phyloP scores from a whole-genome alignment of 2,888 invertebrate genomes.

The Drosophila aldrichi region DNA sequence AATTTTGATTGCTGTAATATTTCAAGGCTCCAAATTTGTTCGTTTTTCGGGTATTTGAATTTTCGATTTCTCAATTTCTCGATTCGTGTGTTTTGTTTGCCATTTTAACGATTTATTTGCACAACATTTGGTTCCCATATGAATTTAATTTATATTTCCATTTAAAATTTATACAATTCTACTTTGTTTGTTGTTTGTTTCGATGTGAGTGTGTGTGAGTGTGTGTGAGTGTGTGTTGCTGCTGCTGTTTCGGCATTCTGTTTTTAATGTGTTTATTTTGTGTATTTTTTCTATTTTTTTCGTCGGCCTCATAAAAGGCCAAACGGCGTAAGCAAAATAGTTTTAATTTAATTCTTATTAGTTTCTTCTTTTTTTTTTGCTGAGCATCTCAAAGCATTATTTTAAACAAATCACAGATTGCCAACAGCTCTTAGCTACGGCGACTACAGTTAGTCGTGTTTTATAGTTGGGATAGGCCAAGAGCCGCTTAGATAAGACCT shows the following conservation, averaged over 20 bases:
- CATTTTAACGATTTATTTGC: constrained; percentile 77
- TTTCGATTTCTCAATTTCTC: background rate
- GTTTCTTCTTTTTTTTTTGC: constrained; percentile 27
- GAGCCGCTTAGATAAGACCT: constrained; percentile 32
- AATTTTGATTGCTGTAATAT: constrained; percentile 65
- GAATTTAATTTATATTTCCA: constrained; percentile 80
- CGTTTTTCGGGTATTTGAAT: constrained; percentile 9
- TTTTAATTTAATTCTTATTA: constrained; percentile 71
- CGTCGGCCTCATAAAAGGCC: constrained; percentile 66
- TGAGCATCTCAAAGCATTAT: constrained; percentile 20
- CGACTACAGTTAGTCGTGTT: constrained; percentile 42
- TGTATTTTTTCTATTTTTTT: constrained; percentile 19
- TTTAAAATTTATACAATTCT: constrained; percentile 71
- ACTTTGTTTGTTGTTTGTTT: constrained; percentile 36
- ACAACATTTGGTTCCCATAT: constrained; percentile 78
- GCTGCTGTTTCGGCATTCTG: constrained; percentile 58
- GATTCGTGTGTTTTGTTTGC: constrained; percentile 66
- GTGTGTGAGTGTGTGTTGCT: constrained; percentile 34
- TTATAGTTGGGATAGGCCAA: constrained; percentile 52
- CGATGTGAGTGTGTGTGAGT: constrained; percentile 23
- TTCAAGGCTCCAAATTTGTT: constrained; percentile 32
- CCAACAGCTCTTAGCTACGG: constrained; percentile 12
- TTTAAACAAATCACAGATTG: constrained; percentile 41
- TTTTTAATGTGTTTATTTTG: constrained; percentile 76
- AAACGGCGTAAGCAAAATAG: constrained; percentile 59